Base-by-base conservation (phyloP, 2,888 invertebrate genomes). In the Plagiodera versicolora region DNA sequence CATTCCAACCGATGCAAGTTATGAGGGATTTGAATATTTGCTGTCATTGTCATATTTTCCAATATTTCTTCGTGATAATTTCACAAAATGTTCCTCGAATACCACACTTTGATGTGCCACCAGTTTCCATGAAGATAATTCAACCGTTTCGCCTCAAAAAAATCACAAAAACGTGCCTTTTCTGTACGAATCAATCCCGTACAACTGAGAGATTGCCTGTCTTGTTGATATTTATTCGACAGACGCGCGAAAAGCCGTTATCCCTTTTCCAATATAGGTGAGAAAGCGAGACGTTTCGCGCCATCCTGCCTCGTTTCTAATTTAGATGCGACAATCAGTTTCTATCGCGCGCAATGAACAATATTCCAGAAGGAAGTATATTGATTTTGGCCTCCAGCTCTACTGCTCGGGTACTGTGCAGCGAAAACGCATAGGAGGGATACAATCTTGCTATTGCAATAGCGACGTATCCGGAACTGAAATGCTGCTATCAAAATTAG, bases 291-390 rank as follows among this genome's bases (percentile, higher is more conserved):
- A 24, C 9, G 9, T 24, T 44, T 53, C 28, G n/a, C 44, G 53
- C 28, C 24, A 20, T 19, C 1, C 14, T 24, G 16, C 52, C 16
- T 14, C 28, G 56, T 35, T 45, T 47, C 30, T 56, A 56, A 56
- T 56, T 35, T 47, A 56, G 48, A 48, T 56, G 56, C 47, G 49
- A 56, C 56, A 56, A 56, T 49, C 56, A 56, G 48, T 20, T 35
- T 48, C 48, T 39, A 56, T 16, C 48, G 47, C 56, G 48, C 44
- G 53, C 44, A 53, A 53, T 35, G 53, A 44, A 53, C 53, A 44
- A 39, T 11, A 32, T 10, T 6, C 32, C 20, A 20, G 17, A 18
- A 45, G 53, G 44, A 44, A 30, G 53, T 20, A 19, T 53, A 53
- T 53, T 44, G 53, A 53, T 53, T 53, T 53, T 24, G 24, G 53